Evolutionary conservation across 2,888 invertebrate genomes (phyloP).

Genomic region (Frankliniella fusca): DNA sequence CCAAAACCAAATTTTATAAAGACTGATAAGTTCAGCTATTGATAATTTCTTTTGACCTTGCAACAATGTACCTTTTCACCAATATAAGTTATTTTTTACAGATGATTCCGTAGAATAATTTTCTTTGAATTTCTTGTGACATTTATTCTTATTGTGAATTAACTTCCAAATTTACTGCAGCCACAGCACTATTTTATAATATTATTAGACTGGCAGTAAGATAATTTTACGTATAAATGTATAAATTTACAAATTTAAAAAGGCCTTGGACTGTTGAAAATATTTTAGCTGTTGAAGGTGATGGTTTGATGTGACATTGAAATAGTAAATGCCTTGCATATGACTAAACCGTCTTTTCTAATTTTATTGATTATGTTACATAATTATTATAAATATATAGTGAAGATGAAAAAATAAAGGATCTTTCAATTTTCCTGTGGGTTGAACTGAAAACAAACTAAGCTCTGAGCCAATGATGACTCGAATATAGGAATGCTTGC

Average conservation of each 20-base stretch:
- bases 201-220: neutral
- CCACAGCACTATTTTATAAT: neutral
- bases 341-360: neutral
- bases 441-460: too few species aligned
- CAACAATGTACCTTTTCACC: neutral
- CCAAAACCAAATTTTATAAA: neutral
- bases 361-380: neutral
- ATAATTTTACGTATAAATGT: neutral
- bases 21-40: constrained; percentile 15
- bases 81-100: constrained; percentile 8
- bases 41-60: neutral
- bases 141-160: neutral
- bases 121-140: neutral
- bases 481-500: too few species aligned
- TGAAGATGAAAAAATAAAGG: too few species aligned
- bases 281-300: neutral
- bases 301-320: neutral
- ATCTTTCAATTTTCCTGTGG: too few species aligned
- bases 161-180: neutral
- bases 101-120: neutral
- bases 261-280: neutral
- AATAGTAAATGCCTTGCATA: too few species aligned
- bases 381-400: too few species aligned
- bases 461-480: too few species aligned
- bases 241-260: neutral